Evolutionary conservation across 2,797 vertebrate genomes (phyloP), one percentile per base, ranked within the genome.

Genomic region (Ceryle rudis): DNA sequence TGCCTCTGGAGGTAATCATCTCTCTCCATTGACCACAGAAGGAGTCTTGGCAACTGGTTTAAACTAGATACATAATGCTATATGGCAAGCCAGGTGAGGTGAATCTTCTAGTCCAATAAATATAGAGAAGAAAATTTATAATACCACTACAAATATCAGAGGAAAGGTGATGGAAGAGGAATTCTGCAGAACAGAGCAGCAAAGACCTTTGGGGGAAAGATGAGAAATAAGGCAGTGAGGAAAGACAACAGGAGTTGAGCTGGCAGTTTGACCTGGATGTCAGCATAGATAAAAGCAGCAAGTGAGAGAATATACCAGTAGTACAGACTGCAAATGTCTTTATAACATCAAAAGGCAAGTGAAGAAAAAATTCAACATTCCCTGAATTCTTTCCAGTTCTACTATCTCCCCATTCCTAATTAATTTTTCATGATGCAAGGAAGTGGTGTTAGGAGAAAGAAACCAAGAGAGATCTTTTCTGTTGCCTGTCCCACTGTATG

Each of bases 31-130:
- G 92, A 84, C 66, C 70, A 77, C 66, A 51, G 55, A 70, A 85
- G 28, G 52, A 75, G 10, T 23, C 51, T 75, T 81, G 55, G n/a
- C 26, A 52, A 82, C n/a, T 84, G 17, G 49, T 65, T 89, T 71
- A 55, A 4, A 16, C 14, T 78, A 67, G 64, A 58, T 65, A 82
- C 9, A 22, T 78, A 93, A 91, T 91, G 41, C 60, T 95, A 52
- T 11, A 77, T 54, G 71, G 81, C 89, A 96, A 92, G 60, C 13
- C 35, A 93, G 71, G 65, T 87, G 65, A 93, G 28, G 21, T 77
- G 83, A 77, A 81, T 82, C 74, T 85, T 89, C 81, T 74, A 65
- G 52, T 84, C 80, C 65, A 86, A 70, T 46, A 81, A 95, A 91
- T 72, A 49, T 31, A 75, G 72, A 91, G 60, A 21, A 89, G 37